Evolutionary conservation across 2,113 vertebrate genomes (phyloP), one percentile per base, ranked within the genome.

Genomic region (Leptodactylus fuscus): DNA sequence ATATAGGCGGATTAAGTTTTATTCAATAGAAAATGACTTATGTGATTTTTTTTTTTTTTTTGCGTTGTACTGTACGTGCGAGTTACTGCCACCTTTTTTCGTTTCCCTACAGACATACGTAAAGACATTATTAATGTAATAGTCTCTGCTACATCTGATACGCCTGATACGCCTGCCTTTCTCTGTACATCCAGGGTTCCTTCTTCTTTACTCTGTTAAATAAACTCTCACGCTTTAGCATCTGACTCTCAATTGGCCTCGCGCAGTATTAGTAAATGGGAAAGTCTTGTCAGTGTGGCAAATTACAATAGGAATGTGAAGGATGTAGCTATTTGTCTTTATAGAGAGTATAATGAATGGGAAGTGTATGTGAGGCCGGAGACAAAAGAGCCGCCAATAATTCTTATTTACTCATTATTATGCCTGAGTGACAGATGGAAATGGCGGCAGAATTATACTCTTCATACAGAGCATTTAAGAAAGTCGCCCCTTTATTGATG

Each of bases 351-450:
- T 70, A 85, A 70, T 73, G 20, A 86, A 73, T 73, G 69, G n/a
- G 29, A 51, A 73, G 16, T 51, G 22, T 70, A 36, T 55, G 46
- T 32, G 55, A 70, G 46, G n/a, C 62, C 27, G 38, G 53, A 48
- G 13, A 71, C 48, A 81, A 71, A 58, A 5, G 36, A 84, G 65
- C 24, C 34, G 62, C 22, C 62, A 29, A 78, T 80, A 53, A 70
- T 85, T 75, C 67, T 80, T 86, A 86, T 86, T 86, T 86, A 73
- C 67, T 81, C 49, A 81, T 58, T 80, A 81, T 81, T 73, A 73
- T 10, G 18, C 18, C 41, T 81, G 76, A 86, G 53, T 80, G 58
- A 79, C 49, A 73, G 67, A 51, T 73, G 11, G 15, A 73, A 60
- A 83, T 58, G 67, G 71, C 12, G 4, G 49, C 49, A n/a, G 53